Evolutionary conservation across 2,113 vertebrate species (phyloP).

Genomic region (Alosa alosa): DNA sequence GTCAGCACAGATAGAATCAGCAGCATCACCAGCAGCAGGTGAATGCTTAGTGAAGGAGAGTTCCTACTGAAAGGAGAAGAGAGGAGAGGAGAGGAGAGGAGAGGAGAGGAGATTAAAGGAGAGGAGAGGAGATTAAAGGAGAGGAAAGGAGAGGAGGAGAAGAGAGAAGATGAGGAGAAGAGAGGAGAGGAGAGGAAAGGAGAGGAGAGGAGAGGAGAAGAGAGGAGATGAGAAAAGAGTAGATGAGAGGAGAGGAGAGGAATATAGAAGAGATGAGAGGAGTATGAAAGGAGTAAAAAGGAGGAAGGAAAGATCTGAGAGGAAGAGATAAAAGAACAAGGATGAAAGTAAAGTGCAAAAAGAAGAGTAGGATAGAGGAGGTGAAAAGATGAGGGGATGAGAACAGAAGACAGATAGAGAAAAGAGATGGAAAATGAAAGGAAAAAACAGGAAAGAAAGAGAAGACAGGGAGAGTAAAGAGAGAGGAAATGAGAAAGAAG

Average conservation of each 20-base stretch:
- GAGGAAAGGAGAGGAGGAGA: background rate
- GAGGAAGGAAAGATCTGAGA: conserved; percentile 15
- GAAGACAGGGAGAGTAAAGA: background rate
- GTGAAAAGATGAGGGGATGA: background rate
- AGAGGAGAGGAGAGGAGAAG: background rate
- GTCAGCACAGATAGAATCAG: no score
- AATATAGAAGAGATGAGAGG: background rate
- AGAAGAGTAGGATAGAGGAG: background rate
- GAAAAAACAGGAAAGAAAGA: background rate
- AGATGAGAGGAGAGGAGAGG: no score
- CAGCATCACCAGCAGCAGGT: no score
- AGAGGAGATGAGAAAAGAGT: background rate
- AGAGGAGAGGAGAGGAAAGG: background rate
- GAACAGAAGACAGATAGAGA: background rate
- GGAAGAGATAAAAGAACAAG: background rate
- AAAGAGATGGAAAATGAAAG: background rate
- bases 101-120: background rate
- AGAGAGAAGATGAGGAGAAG: background rate
- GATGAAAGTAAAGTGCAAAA: background rate
- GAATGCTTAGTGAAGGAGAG: background rate
- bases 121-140: background rate
- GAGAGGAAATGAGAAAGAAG: background rate
- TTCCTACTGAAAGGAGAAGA: background rate
- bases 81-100: background rate
- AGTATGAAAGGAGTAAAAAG: background rate